A percentile compares a stretch with the other conserved stretches of the same genome.
Conservation (phyloP, 2,888 invertebrate species). For the Pandemis heparana region DNA sequence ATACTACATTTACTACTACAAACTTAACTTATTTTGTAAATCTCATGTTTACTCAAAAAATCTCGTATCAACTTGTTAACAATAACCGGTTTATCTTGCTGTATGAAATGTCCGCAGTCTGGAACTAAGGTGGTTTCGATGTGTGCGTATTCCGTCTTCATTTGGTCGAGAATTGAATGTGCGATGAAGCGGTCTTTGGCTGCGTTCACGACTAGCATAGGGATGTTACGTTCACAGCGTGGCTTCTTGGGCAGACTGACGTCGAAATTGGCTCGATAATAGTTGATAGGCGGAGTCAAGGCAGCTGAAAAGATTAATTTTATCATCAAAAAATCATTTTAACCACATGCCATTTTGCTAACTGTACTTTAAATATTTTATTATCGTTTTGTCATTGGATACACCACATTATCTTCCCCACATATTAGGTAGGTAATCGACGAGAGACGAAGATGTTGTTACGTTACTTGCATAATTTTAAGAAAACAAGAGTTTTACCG, state of each 20-base stretch:
- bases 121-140: constrained; percentile 76
- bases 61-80: constrained; percentile 82
- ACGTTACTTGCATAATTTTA: no score
- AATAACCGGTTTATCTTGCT: constrained; percentile 83
- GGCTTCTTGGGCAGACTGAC: constrained; percentile 57
- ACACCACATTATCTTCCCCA: no score
- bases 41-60: constrained; percentile 71
- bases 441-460: no score
- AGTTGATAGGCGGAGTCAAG: constrained; percentile 84
- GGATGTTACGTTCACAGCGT: constrained; percentile 64
- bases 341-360: no score
- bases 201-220: constrained; percentile 76
- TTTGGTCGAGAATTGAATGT: constrained; percentile 57
- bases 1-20: background rate
- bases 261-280: constrained; percentile 81
- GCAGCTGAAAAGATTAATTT: constrained; percentile 65
- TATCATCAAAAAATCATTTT: no score
- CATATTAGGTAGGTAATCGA: no score
- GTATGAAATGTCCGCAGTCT: constrained; percentile 81
- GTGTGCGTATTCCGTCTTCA: constrained; percentile 71
- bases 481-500: background rate
- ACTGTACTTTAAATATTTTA: no score
- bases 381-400: no score
- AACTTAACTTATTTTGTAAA: constrained; percentile 47
- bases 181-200: constrained; percentile 74